Evolutionary conservation across 1,140 invertebrate species (phyloP), one percentile per base, ranked within the genome.

Genomic region (Trialeurodes vaporariorum): DNA sequence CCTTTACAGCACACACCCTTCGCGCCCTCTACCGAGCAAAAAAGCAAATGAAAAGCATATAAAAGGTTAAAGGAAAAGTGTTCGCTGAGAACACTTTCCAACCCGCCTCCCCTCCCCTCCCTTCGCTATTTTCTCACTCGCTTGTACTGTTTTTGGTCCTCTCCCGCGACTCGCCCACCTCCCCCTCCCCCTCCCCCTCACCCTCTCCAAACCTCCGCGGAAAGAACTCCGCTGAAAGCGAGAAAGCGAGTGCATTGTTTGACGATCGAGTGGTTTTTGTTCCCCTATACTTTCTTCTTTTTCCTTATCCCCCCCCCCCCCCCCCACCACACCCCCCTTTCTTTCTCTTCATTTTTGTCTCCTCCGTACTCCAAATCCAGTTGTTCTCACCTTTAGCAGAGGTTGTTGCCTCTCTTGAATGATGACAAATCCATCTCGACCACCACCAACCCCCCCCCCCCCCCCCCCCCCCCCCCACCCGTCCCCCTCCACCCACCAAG

Each of bases 11-110:
- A n/a, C n/a, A n/a, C n/a, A n/a, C n/a, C n/a, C n/a, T n/a, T n/a
- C n/a, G n/a, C n/a, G n/a, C n/a, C n/a, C n/a, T n/a, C n/a, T n/a
- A n/a, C 34, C 5, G 34, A 49, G 34, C 34, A 17, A 17, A 17
- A 49, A 49, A 49, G 34, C 34, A 49, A 49, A 49, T 49, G 34
- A 49, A 49, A 49, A 49, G 34, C 34, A 49, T 49, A 49, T 49
- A 49, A 49, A 49, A 49, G 34, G 34, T 49, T 49, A 49, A 49
- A 49, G 34, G 34, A 49, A 49, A 49, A 49, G 17, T 49, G 34
- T 49, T 49, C 34, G 5, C 17, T 9, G 34, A 17, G 34, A 49
- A 49, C 34, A 49, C 34, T 49, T 49, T 49, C n/a, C 34, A 49
- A 9, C 34, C 34, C 34, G 34, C 34, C 5, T 17, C 17, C 34